Conservation (phyloP, 2,888 invertebrate species). For the Ormyrus labotus region DNA sequence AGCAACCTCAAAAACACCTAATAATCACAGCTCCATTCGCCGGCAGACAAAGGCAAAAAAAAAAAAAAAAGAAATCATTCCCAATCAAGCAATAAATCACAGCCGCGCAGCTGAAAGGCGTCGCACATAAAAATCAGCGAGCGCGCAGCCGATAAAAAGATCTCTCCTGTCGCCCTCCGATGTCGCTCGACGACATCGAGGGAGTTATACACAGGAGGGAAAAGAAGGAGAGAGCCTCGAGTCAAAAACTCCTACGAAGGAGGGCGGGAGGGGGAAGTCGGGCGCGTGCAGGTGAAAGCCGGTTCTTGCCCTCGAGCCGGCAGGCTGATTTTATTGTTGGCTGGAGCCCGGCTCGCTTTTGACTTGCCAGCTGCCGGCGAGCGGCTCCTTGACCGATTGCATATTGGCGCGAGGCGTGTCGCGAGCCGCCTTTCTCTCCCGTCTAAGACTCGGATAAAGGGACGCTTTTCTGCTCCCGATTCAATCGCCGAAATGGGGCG, state of each 20-base stretch:
- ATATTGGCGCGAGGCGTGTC: not conserved
- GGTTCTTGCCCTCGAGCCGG: slow-evolving; percentile 24
- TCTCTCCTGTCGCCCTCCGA: no score
- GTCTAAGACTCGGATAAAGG: not conserved
- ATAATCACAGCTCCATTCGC: not conserved
- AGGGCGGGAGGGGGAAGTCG: not conserved
- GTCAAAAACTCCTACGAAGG: not conserved
- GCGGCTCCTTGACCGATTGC: slow-evolving; percentile 26
- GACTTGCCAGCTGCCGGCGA: slow-evolving; percentile 14
- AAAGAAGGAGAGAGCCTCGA: no score
- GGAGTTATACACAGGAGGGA: no score
- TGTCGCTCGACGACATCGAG: no score
- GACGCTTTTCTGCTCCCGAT: slow-evolving; percentile 7
- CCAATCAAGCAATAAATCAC: slow-evolving; percentile 45
- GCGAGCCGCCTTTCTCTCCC: not conserved
- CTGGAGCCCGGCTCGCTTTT: not conserved
- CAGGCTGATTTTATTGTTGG: slow-evolving; percentile 33
- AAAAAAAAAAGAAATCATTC: not conserved
- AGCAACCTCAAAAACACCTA: no score
- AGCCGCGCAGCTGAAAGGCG: slow-evolving; percentile 16
- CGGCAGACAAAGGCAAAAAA: not conserved
- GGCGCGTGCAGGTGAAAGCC: slow-evolving; percentile 49
- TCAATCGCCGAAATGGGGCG: no score
- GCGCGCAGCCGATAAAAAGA: no score
- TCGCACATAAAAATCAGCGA: no score